Percentiles rank a stretch among this genome's conserved stretches.
phyloP scores from a whole-genome alignment of 1,140 invertebrate species.

The Scylla paramamosain region DNA sequence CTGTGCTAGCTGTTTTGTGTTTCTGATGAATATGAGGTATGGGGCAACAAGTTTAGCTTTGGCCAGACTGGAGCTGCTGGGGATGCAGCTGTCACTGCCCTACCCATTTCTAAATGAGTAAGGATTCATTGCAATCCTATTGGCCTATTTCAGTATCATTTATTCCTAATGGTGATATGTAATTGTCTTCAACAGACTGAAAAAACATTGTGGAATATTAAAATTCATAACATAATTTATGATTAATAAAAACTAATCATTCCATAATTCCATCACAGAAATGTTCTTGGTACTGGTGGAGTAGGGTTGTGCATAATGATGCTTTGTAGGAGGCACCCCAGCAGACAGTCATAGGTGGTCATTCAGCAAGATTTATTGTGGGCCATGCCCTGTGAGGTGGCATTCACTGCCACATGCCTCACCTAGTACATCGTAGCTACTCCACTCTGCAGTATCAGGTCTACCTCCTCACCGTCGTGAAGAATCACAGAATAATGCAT shows the following conservation, averaged over 20 bases:
- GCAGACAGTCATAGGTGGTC: conserved; percentile 53
- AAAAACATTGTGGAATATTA: neutral
- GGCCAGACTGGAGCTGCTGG: conserved; percentile 43
- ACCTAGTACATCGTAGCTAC: conserved; percentile 55
- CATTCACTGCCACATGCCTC: conserved; percentile 49
- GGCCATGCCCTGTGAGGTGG: conserved; percentile 54
- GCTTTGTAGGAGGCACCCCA: conserved; percentile 32
- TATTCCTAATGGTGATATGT: neutral
- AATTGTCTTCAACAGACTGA: neutral
- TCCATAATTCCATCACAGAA: conserved; percentile 3
- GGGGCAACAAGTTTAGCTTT: conserved; percentile 34
- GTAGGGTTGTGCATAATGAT: conserved; percentile 26
- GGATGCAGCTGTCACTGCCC: conserved; percentile 27
- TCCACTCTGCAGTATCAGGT: conserved; percentile 56
- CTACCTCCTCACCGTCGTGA: conserved; percentile 35
- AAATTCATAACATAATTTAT: neutral
- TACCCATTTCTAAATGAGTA: neutral
- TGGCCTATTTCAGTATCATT: neutral
- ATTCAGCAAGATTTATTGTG: conserved; percentile 33
- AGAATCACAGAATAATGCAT: conserved; percentile 56
- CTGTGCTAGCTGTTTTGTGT: conserved; percentile 42
- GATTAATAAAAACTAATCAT: neutral
- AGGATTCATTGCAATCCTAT: neutral
- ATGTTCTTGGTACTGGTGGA: neutral
- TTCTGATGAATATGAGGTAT: conserved; percentile 28